Conservation (phyloP, 2,113 vertebrate species). For the Polypterus senegalus region DNA sequence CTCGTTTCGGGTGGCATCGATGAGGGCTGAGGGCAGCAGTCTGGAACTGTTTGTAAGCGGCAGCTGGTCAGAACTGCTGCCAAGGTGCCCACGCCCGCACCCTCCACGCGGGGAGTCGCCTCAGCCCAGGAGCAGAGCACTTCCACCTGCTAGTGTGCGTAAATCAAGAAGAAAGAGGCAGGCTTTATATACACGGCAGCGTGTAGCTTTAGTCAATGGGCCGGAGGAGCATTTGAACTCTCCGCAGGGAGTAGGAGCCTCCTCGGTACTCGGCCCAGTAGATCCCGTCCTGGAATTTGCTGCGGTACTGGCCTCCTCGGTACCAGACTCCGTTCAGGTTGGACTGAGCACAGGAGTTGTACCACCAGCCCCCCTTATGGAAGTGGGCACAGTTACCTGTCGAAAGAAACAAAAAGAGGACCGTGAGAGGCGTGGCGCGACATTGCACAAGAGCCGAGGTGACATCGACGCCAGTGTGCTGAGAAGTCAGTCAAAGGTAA, state of each 20-base stretch:
- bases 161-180: no score
- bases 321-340: conserved; percentile 97
- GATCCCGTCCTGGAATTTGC: conserved; percentile 93
- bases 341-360: conserved; percentile 90
- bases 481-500: no score
- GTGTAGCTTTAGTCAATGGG: conserved; percentile 66
- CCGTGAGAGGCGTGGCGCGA: not conserved
- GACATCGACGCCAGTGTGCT: no score
- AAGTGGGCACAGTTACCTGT: conserved; percentile 95
- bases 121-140: no score
- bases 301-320: conserved; percentile 87
- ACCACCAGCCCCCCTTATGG: conserved; percentile 98
- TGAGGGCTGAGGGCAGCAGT: no score
- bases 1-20: no score
- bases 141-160: no score
- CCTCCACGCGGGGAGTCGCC: no score
- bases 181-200: no score
- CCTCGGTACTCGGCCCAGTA: conserved; percentile 96
- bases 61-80: no score
- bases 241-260: conserved; percentile 87
- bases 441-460: not conserved
- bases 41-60: no score
- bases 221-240: conserved; percentile 85
- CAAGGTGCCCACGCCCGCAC: no score
- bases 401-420: conserved; percentile 6